These are phyloP conservation scores for Natator depressus DNA, from an alignment of 2,113 vertebrate genomes.

Conservation along the genomic window DNA sequence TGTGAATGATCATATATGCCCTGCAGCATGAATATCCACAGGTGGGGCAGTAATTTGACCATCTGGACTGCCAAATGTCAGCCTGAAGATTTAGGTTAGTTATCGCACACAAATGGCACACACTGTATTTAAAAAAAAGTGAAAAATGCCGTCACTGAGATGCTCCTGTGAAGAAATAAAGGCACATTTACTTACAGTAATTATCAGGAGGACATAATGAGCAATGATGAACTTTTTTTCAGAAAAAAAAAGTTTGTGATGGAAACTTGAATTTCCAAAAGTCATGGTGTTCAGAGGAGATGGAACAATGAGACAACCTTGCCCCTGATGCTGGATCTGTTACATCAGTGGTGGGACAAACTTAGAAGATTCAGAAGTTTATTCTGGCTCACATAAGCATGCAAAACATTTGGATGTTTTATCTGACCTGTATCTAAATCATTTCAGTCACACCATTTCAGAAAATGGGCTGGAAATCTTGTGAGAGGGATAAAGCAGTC, in stretches of 20 bases:
- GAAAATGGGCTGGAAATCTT: conserved; percentile 46
- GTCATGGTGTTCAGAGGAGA: background rate
- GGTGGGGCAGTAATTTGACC: background rate
- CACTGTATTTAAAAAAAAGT: background rate
- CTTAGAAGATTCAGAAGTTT: background rate
- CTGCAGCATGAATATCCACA: background rate
- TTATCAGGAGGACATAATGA: background rate
- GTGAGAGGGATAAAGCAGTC: conserved; percentile 63
- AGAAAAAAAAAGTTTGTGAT: background rate
- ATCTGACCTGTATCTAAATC: conserved; percentile 47
- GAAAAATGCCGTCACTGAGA: background rate
- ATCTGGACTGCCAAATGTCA: conserved; percentile 52
- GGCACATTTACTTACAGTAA: background rate
- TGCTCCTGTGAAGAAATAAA: fast-evolving
- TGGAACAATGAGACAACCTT: background rate
- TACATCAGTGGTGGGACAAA: background rate
- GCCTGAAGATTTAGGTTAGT: background rate
- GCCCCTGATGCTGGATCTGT: background rate
- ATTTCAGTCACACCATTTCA: conserved; percentile 46
- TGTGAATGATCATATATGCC: background rate
- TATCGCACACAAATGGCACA: background rate
- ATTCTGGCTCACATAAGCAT: background rate
- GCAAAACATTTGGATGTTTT: conserved; percentile 49
- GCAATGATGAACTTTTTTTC: background rate
- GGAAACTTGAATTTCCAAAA: background rate